Evolutionary conservation across 2,888 invertebrate genomes (phyloP), one percentile per base, ranked within the genome.

Genomic region (Cataglyphis rosenhaueri): DNA sequence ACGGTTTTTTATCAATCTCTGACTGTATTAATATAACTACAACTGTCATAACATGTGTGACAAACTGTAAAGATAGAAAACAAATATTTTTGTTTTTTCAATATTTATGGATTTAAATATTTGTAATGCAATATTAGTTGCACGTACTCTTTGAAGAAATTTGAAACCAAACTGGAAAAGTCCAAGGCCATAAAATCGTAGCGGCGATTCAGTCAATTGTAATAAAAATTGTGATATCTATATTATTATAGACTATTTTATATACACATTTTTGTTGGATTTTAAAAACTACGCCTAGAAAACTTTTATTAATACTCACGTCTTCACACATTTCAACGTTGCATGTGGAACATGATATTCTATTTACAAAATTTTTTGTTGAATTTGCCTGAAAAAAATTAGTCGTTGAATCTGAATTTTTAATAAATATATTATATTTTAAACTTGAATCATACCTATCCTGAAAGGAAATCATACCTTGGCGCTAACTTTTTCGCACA

Each of bases 131-230:
- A 29, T 1, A 2, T 15, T n/a, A 59, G n/a, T 41, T 57, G 9
- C 12, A 73, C 59, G 12, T 73, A 73, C 59, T 8, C 73, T 41
- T 0, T 15, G n/a, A 29, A 73, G 25, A 4, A 73, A 73, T 41
- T 73, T 59, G 4, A 41, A 61, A 1, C 73, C 73, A 73, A 44
- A 73, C n/a, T 73, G 57, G 29, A 73, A 73, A 18, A 73, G n/a
- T 8, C 73, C 59, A 61, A 73, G n/a, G 1, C 71, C 71, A 1
- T 29, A 38, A 18, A 71, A 57, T 25, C 0, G 57, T 18, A 71
- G 35, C 38, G 71, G 38, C 18, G 57, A 18, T 29, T 18, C 12
- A 57, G 10, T 3, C 9, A 71, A 25, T 71, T 41, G 71, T 38
- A 71, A 9, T 1, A 38, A 25, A 12, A 71, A 71, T 57, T 71